A percentile compares a stretch with the other conserved stretches of the same genome.
phyloP scores from a whole-genome alignment of 1,140 invertebrate genomes.

The Carcinoscorpius rotundicauda region DNA sequence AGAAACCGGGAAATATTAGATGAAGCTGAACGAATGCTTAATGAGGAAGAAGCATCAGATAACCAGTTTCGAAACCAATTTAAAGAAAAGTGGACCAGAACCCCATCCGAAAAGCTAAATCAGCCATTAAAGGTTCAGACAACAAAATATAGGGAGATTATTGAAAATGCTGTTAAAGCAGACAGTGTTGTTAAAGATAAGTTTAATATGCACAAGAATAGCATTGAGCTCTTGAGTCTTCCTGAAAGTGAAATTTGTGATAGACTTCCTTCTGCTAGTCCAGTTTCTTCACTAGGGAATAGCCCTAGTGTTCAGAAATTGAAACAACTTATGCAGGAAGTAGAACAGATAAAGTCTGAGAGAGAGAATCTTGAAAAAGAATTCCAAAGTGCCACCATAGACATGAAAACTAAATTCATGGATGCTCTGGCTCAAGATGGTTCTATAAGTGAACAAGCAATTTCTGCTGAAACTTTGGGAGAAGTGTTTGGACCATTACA shows the following conservation, averaged over 20 bases:
- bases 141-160: constrained; percentile 77
- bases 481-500: constrained; percentile 67
- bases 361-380: constrained; percentile 76
- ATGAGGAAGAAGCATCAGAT: constrained; percentile 85
- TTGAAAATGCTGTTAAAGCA: constrained; percentile 73
- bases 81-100: constrained; percentile 75
- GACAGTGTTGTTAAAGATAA: constrained; percentile 72
- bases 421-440: constrained; percentile 65
- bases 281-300: constrained; percentile 38
- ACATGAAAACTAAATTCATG: constrained; percentile 47
- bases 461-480: constrained; percentile 63
- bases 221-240: constrained; percentile 69
- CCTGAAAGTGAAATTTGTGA: constrained; percentile 42
- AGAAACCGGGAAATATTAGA: constrained; percentile 91
- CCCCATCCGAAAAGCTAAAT: constrained; percentile 74
- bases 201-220: constrained; percentile 62
- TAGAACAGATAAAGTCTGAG: constrained; percentile 77
- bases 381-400: constrained; percentile 65
- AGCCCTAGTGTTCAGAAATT: constrained; percentile 52
- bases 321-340: constrained; percentile 67
- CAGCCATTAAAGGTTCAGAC: constrained; percentile 74
- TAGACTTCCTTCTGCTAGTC: constrained; percentile 34
- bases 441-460: constrained; percentile 67
- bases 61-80: constrained; percentile 77
- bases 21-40: constrained; percentile 77